Evolutionary conservation across 2,888 invertebrate species (phyloP), one percentile per base, ranked within the genome.

Genomic region (Macrophya alboannulata): DNA sequence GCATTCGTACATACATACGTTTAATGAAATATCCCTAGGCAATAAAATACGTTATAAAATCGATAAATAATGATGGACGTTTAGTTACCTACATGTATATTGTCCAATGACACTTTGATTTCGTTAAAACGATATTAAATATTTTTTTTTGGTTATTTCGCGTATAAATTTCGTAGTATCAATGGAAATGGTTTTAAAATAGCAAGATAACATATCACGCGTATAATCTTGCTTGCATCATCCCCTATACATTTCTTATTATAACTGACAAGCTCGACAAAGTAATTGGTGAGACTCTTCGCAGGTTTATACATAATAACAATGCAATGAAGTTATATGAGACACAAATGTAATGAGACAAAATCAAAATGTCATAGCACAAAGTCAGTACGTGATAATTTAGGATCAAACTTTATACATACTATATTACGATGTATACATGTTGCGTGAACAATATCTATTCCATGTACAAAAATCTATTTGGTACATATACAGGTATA

Each of bases 1-100:
- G 0, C 77, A 37, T 55, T 51, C 48, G 9, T 77, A 51, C 72
- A 72, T 37, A 48, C 25, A 76, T 76, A 55, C 51, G 25, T 77
- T 9, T 51, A 51, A 74, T 74, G 45, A 74, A 45, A 74, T 74
- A 74, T 45, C 45, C 72, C 21, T 51, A 77, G 31, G 55, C 10
- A 48, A 51, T 77, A 77, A 77, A 51, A 77, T 55, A 77, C 51
- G 37, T 77, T 77, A 77, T 55, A 77, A 77, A 77, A 55, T 77
- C 17, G 77, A 51, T 77, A 77, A 55, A 77, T 77, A 77, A 77
- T 51, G n/a, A 77, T 37, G 31, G 77, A 77, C 51, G 37, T 77
- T 77, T 45, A 15, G 8, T 77, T 55, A 74, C 43, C 45, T 74
- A 74, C 21, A 72, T 45, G 15, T 37, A n/a, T 55, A 55, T 31